phyloP scores from a whole-genome alignment of 2,113 vertebrate genomes.

The Beaufortia kweichowensis region DNA sequence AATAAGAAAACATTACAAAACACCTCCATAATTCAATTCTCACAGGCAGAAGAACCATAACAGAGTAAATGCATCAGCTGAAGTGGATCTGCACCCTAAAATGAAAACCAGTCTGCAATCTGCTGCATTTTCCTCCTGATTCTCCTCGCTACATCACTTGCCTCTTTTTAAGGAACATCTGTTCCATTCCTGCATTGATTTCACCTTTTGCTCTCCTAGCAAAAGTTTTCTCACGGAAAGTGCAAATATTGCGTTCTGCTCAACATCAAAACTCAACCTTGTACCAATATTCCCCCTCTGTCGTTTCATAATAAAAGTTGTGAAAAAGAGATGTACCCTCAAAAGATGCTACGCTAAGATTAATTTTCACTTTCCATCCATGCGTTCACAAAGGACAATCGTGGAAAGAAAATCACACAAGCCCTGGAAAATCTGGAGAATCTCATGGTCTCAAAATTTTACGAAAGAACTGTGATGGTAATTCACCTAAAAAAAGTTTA shows the following conservation, averaged over 20 bases:
- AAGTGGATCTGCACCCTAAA: background rate
- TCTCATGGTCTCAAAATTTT: constrained; percentile 1
- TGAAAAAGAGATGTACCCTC: background rate
- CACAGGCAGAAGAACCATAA: constrained; percentile 27
- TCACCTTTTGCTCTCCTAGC: background rate
- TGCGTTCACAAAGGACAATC: background rate
- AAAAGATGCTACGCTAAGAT: background rate
- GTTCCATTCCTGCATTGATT: constrained; percentile 7
- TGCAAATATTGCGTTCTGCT: background rate
- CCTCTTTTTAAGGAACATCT: background rate
- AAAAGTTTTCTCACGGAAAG: background rate
- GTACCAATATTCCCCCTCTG: background rate
- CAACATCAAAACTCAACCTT: background rate
- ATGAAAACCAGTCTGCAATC: constrained; percentile 25
- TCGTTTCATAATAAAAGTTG: background rate
- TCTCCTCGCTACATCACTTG: background rate
- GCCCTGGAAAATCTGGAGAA: background rate
- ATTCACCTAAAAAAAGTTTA: background rate
- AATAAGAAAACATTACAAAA: constrained; percentile 35
- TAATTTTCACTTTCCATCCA: background rate
- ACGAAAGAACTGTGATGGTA: too few species aligned
- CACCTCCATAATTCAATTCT: constrained; percentile 26
- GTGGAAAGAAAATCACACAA: background rate
- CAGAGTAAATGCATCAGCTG: background rate
- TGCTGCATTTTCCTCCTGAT: constrained; percentile 1